These are phyloP conservation scores for Arrhamphus sclerolepis DNA, from an alignment of 2,797 vertebrate species.

Conservation along the genomic window DNA sequence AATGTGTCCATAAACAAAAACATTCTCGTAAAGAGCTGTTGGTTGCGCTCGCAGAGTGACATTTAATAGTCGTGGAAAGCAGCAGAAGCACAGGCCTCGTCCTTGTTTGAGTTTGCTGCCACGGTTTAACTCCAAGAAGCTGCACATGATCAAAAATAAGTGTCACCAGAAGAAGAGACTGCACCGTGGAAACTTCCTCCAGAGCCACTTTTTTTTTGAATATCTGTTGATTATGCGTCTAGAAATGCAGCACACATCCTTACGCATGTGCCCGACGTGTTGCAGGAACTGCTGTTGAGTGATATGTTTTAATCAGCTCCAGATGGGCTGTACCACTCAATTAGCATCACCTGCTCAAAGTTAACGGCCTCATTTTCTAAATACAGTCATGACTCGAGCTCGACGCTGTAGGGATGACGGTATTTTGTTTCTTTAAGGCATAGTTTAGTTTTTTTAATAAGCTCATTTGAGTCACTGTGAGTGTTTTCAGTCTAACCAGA, in stretches of 20 bases:
- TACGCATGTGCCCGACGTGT: slow-evolving; percentile 6
- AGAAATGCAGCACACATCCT: slow-evolving; percentile 1
- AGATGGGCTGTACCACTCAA: slow-evolving; percentile 59
- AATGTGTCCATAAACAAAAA: slow-evolving; percentile 36
- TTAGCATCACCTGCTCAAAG: slow-evolving; percentile 59
- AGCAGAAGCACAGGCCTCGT: slow-evolving; percentile 21
- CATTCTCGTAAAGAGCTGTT: slow-evolving; percentile 24
- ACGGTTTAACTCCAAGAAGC: slow-evolving; percentile 28
- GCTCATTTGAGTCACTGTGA: slow-evolving; percentile 11
- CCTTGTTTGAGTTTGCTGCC: too few relatives aligned
- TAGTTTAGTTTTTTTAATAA: slow-evolving; percentile 20
- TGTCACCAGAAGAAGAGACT: slow-evolving; percentile 25
- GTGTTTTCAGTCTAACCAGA: slow-evolving; percentile 10
- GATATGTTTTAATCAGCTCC: slow-evolving; percentile 59
- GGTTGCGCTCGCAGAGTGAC: too few relatives aligned
- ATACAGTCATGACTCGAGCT: slow-evolving; percentile 3
- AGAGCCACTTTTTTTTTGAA: slow-evolving; percentile 5
- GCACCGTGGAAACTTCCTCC: slow-evolving; percentile 5
- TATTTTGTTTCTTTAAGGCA: slow-evolving; percentile 1
- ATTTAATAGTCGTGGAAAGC: slow-evolving; percentile 27
- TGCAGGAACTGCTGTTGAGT: slow-evolving; percentile 41
- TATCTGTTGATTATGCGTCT: slow-evolving; percentile 15
- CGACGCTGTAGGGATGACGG: neutral
- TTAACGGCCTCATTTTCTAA: slow-evolving; percentile 44
- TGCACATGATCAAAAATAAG: slow-evolving; percentile 27